Percentiles rank a stretch among this genome's conserved stretches.
phyloP scores from a whole-genome alignment of 2,113 vertebrate species.

The Anhinga anhinga region DNA sequence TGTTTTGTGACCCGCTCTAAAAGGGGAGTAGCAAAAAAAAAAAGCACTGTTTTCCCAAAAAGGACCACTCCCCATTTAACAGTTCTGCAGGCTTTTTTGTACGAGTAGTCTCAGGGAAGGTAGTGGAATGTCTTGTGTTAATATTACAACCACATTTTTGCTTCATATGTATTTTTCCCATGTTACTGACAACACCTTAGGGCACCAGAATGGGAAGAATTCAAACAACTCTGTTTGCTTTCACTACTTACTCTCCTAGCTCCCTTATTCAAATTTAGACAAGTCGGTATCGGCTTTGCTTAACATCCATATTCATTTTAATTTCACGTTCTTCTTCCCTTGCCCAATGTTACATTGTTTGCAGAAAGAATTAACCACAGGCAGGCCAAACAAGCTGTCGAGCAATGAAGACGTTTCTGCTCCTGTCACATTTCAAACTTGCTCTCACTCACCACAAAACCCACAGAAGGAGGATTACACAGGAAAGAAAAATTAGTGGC shows the following conservation, averaged over 20 bases:
- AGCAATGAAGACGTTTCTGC: background rate
- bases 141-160: background rate
- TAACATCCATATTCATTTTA: background rate
- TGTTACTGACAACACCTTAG: background rate
- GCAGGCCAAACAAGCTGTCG: background rate
- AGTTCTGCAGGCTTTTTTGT: background rate
- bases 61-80: background rate
- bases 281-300: background rate
- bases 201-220: background rate
- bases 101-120: background rate
- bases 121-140: background rate
- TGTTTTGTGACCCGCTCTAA: background rate
- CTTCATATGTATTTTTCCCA: background rate
- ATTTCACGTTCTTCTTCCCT: background rate
- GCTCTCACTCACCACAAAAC: background rate
- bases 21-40: background rate
- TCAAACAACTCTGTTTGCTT: background rate
- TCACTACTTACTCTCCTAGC: background rate
- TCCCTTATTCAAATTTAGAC: background rate
- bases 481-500: background rate
- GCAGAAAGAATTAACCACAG: background rate
- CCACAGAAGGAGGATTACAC: background rate
- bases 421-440: background rate
- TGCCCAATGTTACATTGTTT: rapidly evolving
- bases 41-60: background rate